phyloP scores from a whole-genome alignment of 2,888 invertebrate species.

The Cerastis rubricosa region DNA sequence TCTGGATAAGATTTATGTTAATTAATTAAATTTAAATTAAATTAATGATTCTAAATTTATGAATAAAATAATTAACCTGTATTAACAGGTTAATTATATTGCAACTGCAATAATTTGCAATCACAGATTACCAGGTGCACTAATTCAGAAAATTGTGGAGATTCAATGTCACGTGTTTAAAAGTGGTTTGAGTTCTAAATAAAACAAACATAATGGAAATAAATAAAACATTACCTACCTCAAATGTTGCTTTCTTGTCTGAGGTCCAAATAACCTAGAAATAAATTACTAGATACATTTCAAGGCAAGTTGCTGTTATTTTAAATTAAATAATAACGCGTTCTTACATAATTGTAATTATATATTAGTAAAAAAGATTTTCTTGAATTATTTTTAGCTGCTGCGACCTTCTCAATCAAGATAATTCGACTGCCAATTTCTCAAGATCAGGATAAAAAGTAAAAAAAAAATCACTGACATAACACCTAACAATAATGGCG shows the following conservation, averaged over 20 bases:
- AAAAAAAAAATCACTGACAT: too few relatives aligned
- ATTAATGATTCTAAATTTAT: not conserved
- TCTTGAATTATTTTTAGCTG: not conserved
- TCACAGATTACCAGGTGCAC: not conserved
- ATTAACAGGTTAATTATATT: too few relatives aligned
- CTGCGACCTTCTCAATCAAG: not conserved
- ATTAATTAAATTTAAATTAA: not conserved
- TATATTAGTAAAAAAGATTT: not conserved
- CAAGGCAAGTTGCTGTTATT: conserved; percentile 11
- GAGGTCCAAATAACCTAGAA: not conserved
- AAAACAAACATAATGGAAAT: not conserved
- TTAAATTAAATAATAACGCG: not conserved
- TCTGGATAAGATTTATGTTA: not conserved
- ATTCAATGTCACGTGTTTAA: not conserved
- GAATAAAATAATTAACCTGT: not conserved
- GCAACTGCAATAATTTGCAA: too few relatives aligned
- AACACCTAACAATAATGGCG: not conserved
- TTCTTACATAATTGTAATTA: not conserved
- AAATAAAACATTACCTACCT: conserved; percentile 33
- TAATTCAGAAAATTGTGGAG: not conserved
- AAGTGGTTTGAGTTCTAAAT: not conserved
- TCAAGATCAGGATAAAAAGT: too few relatives aligned
- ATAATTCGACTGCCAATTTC: not conserved
- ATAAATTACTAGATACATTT: not conserved
- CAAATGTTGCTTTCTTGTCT: conserved; percentile 20